A percentile compares a stretch with the other conserved stretches of the same genome.
These are phyloP conservation scores for Hippopotamus amphibius DNA, from an alignment of 2,113 vertebrate genomes.

Conservation along the genomic window DNA sequence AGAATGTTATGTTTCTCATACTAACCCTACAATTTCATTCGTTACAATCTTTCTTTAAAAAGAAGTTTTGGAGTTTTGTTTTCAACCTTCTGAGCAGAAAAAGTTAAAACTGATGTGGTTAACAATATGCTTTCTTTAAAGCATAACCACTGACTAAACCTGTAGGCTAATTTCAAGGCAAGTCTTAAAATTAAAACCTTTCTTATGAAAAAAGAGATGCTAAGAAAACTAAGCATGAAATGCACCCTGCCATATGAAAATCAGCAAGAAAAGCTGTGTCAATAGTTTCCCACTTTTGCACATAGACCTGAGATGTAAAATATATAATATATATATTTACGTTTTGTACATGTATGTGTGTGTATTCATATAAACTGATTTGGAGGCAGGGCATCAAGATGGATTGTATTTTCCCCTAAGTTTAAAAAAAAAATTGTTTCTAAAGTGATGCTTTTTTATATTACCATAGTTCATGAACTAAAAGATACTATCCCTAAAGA, in stretches of 20 bases:
- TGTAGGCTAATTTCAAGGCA: conserved; percentile 37
- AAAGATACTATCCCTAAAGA: conserved; percentile 46
- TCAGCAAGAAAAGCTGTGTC: background rate
- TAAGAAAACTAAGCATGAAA: conserved; percentile 55
- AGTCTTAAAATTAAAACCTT: conserved; percentile 50
- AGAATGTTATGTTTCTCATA: conserved; percentile 59
- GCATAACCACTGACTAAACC: conserved; percentile 52
- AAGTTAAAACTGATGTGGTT: conserved; percentile 15
- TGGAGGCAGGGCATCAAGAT: conserved; percentile 30
- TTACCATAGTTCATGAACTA: conserved; percentile 42
- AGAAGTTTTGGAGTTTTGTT: background rate
- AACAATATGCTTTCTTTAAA: conserved; percentile 56
- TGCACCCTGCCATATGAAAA: conserved; percentile 12
- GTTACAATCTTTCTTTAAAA: conserved; percentile 8
- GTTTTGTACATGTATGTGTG: background rate
- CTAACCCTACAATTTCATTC: background rate
- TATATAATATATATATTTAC: background rate
- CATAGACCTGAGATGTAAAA: conserved; percentile 48
- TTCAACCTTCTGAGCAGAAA: conserved; percentile 43
- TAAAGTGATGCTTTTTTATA: conserved; percentile 39
- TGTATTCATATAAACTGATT: background rate
- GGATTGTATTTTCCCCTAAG: background rate
- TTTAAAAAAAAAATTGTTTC: background rate
- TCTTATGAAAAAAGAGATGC: conserved; percentile 39
- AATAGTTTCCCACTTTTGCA: background rate